Conservation (phyloP, 2,113 vertebrate species). For the Cyphomyrus plagiostoma region DNA sequence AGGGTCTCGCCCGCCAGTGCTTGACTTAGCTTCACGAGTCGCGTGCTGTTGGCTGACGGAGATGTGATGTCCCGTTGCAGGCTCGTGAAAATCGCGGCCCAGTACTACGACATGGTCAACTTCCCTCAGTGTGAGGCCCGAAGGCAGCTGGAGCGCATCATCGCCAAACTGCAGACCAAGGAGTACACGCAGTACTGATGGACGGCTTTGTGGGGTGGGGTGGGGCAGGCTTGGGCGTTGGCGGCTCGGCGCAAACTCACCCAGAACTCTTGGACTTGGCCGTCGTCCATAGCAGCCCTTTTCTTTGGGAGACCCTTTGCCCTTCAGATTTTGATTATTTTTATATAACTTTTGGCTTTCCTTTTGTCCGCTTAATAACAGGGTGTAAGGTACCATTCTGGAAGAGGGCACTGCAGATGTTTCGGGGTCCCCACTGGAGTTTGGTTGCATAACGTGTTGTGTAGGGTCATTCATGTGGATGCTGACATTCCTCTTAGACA, state of each 20-base stretch:
- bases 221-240: not conserved
- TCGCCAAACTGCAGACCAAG: constrained; percentile 95
- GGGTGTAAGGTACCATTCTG: constrained; percentile 47
- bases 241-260: constrained; percentile 42
- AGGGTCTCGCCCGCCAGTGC: constrained; percentile 34
- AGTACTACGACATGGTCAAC: constrained; percentile 97
- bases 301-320: constrained; percentile 68
- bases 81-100: constrained; percentile 93
- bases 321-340: constrained; percentile 72
- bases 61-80: constrained; percentile 50
- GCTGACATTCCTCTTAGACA: constrained; percentile 86
- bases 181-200: constrained; percentile 92
- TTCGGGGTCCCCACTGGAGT: constrained; percentile 42
- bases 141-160: constrained; percentile 91
- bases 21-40: not conserved
- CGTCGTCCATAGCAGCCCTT: constrained; percentile 66
- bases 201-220: constrained; percentile 6
- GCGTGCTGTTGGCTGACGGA: not conserved
- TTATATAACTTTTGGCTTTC: constrained; percentile 73
- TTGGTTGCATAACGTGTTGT: constrained; percentile 62
- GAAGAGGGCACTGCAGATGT: not conserved
- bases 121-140: constrained; percentile 97
- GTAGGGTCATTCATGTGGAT: constrained; percentile 71
- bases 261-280: constrained; percentile 63
- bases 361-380: constrained; percentile 78